These are phyloP conservation scores for Trypoxylus dichotomus DNA, from an alignment of 1,140 invertebrate species.

Conservation along the genomic window DNA sequence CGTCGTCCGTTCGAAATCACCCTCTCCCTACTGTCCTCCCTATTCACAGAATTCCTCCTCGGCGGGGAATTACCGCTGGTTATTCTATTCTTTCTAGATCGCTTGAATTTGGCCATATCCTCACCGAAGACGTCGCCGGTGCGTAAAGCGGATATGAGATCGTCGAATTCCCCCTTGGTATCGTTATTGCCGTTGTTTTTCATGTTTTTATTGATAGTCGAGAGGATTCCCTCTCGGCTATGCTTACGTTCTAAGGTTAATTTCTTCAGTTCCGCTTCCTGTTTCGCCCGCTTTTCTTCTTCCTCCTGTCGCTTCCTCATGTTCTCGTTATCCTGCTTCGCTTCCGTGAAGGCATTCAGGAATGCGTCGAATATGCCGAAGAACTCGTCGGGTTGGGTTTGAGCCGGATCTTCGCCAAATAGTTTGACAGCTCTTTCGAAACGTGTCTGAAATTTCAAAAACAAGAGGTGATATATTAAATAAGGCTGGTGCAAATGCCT, in stretches of 20 bases:
- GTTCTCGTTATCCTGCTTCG: constrained; percentile 86
- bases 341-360: constrained; percentile 81
- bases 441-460: constrained; percentile 54
- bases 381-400: constrained; percentile 91
- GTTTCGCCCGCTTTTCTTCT: constrained; percentile 86
- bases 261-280: constrained; percentile 89
- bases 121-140: constrained; percentile 98
- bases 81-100: constrained; percentile 68
- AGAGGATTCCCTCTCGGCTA: constrained; percentile 69
- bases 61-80: constrained; percentile 64
- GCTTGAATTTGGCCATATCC: constrained; percentile 90
- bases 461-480: background rate
- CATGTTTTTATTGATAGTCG: constrained; percentile 56
- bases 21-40: constrained; percentile 73
- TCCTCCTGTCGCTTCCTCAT: constrained; percentile 83
- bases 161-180: constrained; percentile 92
- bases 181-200: constrained; percentile 51
- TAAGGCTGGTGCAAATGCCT: no score
- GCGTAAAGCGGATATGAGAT: constrained; percentile 91
- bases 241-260: constrained; percentile 85
- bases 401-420: constrained; percentile 88
- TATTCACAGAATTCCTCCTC: constrained; percentile 61
- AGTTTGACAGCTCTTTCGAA: constrained; percentile 84
- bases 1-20: constrained; percentile 51
- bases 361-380: constrained; percentile 94